Evolutionary conservation across 2,888 invertebrate genomes (phyloP).

Genomic region (Carcina quercana): DNA sequence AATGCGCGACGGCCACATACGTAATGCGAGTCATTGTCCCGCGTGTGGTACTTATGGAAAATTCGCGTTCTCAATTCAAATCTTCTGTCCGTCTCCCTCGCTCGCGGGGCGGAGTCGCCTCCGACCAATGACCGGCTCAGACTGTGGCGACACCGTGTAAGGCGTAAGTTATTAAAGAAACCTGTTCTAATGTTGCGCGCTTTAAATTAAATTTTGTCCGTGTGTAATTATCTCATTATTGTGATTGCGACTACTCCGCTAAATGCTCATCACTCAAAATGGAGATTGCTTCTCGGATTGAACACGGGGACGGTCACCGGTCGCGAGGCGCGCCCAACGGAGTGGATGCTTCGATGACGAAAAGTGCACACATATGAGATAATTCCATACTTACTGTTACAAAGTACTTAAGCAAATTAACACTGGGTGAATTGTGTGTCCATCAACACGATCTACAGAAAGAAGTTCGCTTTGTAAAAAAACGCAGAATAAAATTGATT

Average conservation of each 20-base stretch:
- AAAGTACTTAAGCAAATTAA: constrained; percentile 35
- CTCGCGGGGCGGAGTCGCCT: constrained; percentile 71
- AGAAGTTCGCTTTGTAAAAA: constrained; percentile 52
- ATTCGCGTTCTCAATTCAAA: constrained; percentile 75
- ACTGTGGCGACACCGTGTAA: constrained; percentile 71
- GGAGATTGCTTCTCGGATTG: constrained; percentile 54
- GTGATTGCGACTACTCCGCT: constrained; percentile 71
- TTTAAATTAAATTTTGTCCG: constrained; percentile 75
- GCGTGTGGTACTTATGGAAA: constrained; percentile 73
- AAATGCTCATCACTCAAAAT: constrained; percentile 67
- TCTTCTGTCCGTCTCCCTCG: constrained; percentile 70
- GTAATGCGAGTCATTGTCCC: constrained; percentile 75
- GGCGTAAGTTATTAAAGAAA: constrained; percentile 74
- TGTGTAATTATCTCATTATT: constrained; percentile 75
- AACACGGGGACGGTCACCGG: constrained; percentile 42
- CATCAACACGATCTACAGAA: constrained; percentile 52
- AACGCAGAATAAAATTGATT: constrained; percentile 69
- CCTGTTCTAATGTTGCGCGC: constrained; percentile 74
- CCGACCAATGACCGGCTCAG: constrained; percentile 68
- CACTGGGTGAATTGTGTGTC: constrained; percentile 50
- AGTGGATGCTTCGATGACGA: constrained; percentile 37
- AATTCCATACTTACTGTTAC: constrained; percentile 28
- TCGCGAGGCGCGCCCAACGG: constrained; percentile 32
- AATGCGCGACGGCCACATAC: constrained; percentile 72
- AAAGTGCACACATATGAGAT: constrained; percentile 28